Conservation (phyloP, 2,113 vertebrate species). For the Hippolais icterina region DNA sequence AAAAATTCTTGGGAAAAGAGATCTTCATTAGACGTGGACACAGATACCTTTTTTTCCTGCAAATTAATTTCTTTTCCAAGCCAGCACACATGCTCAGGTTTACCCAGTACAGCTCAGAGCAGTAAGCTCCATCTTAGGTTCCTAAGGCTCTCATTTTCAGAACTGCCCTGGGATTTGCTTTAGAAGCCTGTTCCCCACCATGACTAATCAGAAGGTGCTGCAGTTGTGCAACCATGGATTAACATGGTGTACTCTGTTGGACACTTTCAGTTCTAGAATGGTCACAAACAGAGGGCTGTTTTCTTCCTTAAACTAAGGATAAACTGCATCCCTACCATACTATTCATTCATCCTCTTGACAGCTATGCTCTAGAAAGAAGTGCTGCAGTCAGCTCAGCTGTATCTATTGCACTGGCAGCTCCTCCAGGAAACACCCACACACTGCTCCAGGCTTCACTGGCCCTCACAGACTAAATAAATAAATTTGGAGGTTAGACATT, state of each 20-base stretch:
- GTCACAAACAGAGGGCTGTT: not conserved
- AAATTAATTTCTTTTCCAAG: not conserved
- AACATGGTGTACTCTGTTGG: constrained; percentile 4
- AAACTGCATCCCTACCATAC: not conserved
- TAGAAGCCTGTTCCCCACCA: constrained; percentile 5
- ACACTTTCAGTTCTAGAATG: not conserved
- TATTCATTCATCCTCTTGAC: constrained; percentile 21
- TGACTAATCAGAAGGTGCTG: not conserved
- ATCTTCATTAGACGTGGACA: not conserved
- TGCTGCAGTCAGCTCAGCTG: not conserved
- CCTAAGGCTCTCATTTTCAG: constrained; percentile 25
- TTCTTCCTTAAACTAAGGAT: not conserved
- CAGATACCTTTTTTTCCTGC: not conserved
- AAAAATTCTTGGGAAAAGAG: not conserved
- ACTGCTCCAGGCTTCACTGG: not conserved
- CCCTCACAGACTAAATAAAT: not conserved
- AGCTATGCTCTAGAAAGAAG: not conserved
- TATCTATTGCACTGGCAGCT: not conserved
- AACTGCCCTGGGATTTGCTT: constrained; percentile 7
- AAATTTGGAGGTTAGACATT: not conserved
- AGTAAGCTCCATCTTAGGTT: not conserved
- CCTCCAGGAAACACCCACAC: not conserved
- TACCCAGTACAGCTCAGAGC: not conserved
- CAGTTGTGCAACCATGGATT: not conserved
- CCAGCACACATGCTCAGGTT: not conserved